These are phyloP conservation scores for Plebejus argus DNA, from an alignment of 2,888 invertebrate genomes.

Conservation along the genomic window DNA sequence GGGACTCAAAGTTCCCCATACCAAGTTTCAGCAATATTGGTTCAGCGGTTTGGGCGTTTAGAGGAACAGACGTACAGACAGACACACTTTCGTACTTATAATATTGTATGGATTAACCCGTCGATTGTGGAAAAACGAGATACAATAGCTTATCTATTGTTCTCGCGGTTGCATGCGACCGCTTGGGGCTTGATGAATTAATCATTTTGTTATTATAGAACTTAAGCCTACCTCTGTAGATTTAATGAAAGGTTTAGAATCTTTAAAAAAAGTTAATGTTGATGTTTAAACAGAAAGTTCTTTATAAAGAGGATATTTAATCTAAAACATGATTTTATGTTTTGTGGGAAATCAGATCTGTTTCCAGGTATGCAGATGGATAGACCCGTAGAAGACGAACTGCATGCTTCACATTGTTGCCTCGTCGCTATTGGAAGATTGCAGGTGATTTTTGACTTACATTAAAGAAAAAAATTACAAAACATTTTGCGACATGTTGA, in stretches of 20 bases:
- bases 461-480: background rate
- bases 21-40: no score
- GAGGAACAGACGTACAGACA: no score
- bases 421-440: slow-evolving; percentile 98
- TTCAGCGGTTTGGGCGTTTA: no score
- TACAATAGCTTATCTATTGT: no score
- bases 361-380: slow-evolving; percentile 94
- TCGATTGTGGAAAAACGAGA: no score
- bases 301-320: background rate
- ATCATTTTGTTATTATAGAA: background rate
- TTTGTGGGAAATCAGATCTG: slow-evolving; percentile 84
- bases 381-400: slow-evolving; percentile 88
- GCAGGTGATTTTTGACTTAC: slow-evolving; percentile 76
- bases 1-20: no score
- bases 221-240: no score
- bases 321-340: slow-evolving; percentile 54
- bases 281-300: background rate
- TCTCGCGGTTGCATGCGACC: no score
- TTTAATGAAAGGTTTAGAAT: no score
- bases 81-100: background rate
- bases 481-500: background rate
- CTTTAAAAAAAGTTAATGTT: no score
- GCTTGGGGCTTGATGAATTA: no score
- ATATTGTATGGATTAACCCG: no score
- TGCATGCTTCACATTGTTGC: slow-evolving; percentile 94